Conservation (phyloP, 2,113 vertebrate genomes). For the Podarcis raffonei region DNA sequence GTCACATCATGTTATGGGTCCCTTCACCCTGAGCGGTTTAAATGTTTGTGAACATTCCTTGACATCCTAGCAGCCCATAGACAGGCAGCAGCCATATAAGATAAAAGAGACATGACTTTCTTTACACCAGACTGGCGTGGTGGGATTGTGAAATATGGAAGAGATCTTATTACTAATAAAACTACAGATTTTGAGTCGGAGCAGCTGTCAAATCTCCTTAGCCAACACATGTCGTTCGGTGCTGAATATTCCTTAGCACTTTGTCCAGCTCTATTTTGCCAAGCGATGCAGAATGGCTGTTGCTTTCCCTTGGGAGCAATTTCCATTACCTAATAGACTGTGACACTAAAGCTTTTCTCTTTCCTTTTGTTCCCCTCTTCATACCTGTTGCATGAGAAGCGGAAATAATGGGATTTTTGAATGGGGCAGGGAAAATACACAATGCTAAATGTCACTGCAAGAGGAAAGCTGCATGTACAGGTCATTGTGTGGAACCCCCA, state of each 20-base stretch:
- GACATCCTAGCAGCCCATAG: background rate
- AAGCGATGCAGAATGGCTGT: background rate
- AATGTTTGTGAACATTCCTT: background rate
- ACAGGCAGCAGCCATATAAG: background rate
- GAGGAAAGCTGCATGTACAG: no score
- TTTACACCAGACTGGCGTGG: background rate
- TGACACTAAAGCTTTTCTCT: constrained; percentile 7
- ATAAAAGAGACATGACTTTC: background rate
- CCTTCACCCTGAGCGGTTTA: background rate
- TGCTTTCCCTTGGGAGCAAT: background rate
- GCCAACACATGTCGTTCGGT: background rate
- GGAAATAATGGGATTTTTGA: background rate
- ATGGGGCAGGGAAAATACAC: background rate
- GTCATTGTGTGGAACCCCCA: background rate
- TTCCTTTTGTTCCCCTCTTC: background rate
- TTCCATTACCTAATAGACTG: background rate
- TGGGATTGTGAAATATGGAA: background rate
- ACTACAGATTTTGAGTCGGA: background rate
- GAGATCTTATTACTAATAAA: constrained; percentile 2
- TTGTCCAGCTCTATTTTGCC: background rate
- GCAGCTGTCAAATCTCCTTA: constrained; percentile 13
- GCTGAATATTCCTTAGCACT: background rate
- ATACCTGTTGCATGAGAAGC: background rate
- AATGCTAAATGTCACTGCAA: constrained; percentile 15
- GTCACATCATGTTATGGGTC: background rate